Conservation (phyloP, 2,797 vertebrate genomes). For the Clarias laeviceps region DNA sequence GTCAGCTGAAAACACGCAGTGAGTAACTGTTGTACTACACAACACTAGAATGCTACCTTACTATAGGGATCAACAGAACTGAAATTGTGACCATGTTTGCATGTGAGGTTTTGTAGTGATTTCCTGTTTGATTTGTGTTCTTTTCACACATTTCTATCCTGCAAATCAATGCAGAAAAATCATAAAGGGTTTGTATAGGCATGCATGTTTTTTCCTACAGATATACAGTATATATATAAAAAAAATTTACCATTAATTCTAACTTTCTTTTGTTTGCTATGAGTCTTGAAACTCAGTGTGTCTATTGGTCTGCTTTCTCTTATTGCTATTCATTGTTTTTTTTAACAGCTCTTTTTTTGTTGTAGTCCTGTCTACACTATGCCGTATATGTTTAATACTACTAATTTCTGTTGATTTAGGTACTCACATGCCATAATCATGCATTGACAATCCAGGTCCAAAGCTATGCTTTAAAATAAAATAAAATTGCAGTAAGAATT, state of each 20-base stretch:
- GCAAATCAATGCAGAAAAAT: slow-evolving; percentile 62
- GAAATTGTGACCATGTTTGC: background rate
- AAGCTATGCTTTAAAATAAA: background rate
- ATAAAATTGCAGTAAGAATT: background rate
- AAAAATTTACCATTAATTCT: background rate
- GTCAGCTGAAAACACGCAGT: background rate
- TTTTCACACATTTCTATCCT: slow-evolving; percentile 49
- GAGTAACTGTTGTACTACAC: slow-evolving; percentile 14
- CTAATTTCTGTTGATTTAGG: background rate
- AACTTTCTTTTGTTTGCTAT: slow-evolving; percentile 29
- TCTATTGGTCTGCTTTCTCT: background rate
- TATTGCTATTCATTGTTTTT: slow-evolving; percentile 13
- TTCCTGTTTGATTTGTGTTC: slow-evolving; percentile 11
- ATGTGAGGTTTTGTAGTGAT: background rate
- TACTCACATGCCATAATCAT: background rate
- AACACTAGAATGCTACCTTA: background rate
- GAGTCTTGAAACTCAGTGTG: background rate
- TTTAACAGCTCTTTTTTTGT: background rate
- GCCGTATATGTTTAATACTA: slow-evolving; percentile 36
- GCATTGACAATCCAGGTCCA: background rate
- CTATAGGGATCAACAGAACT: background rate
- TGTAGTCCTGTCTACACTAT: background rate
- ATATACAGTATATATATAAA: no score
- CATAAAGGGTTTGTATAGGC: slow-evolving; percentile 51
- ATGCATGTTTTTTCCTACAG: slow-evolving; percentile 42